Evolutionary conservation across 2,888 invertebrate genomes (phyloP).

Genomic region (Macropis europaea): DNA sequence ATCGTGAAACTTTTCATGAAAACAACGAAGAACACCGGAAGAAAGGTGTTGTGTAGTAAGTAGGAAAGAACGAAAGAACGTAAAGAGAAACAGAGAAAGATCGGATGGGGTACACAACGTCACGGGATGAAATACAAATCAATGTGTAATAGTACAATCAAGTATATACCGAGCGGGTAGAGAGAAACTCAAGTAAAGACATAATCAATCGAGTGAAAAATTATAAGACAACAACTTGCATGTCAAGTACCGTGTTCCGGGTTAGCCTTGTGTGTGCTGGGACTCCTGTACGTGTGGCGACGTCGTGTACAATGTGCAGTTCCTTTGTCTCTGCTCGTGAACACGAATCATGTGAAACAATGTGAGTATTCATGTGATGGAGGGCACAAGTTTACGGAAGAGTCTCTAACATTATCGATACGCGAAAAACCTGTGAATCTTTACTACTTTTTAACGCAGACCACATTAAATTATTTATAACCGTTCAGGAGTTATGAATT

Average conservation of each 20-base stretch:
- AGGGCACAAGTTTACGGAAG: no score
- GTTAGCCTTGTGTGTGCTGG: slow-evolving; percentile 24
- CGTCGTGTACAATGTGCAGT: not conserved
- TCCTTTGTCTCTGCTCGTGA: no score
- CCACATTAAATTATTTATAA: no score
- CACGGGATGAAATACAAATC: slow-evolving; percentile 69
- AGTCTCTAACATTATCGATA: no score
- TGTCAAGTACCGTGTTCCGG: slow-evolving; percentile 45
- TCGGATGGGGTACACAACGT: slow-evolving; percentile 58
- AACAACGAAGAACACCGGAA: not conserved
- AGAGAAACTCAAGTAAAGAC: slow-evolving; percentile 79
- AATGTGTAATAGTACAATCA: slow-evolving; percentile 69
- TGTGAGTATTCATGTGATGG: no score
- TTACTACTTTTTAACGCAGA: no score
- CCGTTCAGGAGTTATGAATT: no score
- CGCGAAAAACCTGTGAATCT: no score
- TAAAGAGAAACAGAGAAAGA: slow-evolving; percentile 29
- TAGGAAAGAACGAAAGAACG: slow-evolving; percentile 16
- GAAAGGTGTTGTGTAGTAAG: slow-evolving; percentile 36
- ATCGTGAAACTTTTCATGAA: not conserved
- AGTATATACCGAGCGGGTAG: slow-evolving; percentile 82
- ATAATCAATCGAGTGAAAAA: slow-evolving; percentile 69
- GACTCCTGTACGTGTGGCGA: slow-evolving; percentile 1
- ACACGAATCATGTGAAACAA: no score
- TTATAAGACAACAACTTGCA: slow-evolving; percentile 63